Conservation (phyloP, 2,113 vertebrate species). For the Macquaria australasica region DNA sequence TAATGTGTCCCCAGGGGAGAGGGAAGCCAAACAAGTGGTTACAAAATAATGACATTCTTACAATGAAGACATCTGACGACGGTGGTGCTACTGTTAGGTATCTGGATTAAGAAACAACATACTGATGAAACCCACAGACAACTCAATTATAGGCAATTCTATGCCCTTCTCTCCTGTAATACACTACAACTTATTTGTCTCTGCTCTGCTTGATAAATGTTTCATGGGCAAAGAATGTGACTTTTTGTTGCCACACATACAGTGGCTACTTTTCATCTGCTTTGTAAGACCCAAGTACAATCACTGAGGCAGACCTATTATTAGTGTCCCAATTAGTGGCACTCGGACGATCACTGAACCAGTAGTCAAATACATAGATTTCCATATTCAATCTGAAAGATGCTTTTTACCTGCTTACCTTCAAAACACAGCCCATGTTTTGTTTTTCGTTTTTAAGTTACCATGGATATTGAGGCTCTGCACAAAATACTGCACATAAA, state of each 20-base stretch:
- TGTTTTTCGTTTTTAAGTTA: not conserved
- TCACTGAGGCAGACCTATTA: not conserved
- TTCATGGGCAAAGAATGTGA: not conserved
- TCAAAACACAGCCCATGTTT: not conserved
- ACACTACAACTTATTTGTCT: not conserved
- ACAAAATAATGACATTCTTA: constrained; percentile 23
- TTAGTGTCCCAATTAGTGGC: not conserved
- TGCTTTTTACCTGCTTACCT: not conserved
- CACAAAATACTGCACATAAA: not conserved
- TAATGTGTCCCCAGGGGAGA: constrained; percentile 12
- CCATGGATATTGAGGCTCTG: not conserved
- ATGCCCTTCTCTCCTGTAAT: constrained; percentile 3
- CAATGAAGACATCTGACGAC: constrained; percentile 34
- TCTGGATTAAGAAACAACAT: constrained; percentile 25
- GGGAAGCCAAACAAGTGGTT: constrained; percentile 28
- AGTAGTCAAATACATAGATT: constrained; percentile 2
- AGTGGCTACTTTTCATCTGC: not conserved
- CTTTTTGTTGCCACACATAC: not conserved
- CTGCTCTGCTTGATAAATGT: constrained; percentile 10
- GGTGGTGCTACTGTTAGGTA: not conserved
- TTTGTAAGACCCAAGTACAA: constrained; percentile 2
- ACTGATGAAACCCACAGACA: constrained; percentile 39
- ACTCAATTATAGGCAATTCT: constrained; percentile 17
- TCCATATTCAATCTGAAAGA: not conserved
- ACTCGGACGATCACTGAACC: not conserved